A percentile compares a stretch with the other conserved stretches of the same genome.
Evolutionary conservation across 2,888 invertebrate species (phyloP).

Genomic region (Chaitophorus viminalis): DNA sequence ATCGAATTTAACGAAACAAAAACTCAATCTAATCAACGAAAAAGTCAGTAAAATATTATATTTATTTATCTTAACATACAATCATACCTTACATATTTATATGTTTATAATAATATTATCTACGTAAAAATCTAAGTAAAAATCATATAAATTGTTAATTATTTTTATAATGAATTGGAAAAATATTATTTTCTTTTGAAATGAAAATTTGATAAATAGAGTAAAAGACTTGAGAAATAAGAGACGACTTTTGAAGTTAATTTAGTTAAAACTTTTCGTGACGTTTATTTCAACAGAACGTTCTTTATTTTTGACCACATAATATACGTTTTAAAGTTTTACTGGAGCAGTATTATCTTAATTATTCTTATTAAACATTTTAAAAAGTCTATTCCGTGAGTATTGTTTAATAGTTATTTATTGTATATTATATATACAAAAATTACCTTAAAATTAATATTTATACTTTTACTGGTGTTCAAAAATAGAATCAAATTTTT

Average conservation of each 20-base stretch:
- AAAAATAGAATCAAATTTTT: too few relatives aligned
- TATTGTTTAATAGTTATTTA: too few relatives aligned
- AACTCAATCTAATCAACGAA: neutral
- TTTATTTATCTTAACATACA: neutral
- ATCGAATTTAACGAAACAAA: neutral
- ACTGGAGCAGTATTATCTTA: neutral
- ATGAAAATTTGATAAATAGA: neutral
- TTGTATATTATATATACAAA: too few relatives aligned
- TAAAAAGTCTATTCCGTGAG: neutral
- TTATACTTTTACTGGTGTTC: too few relatives aligned
- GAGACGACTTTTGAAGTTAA: neutral
- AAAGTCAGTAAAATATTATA: neutral
- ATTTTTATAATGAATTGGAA: too few relatives aligned
- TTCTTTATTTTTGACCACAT: neutral
- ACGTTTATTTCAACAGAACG: neutral
- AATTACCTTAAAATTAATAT: too few relatives aligned
- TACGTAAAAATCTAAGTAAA: too few relatives aligned
- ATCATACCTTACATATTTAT: too few relatives aligned
- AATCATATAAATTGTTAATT: too few relatives aligned
- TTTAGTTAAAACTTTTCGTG: neutral
- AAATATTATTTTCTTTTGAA: neutral
- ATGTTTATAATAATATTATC: too few relatives aligned
- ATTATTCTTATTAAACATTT: neutral
- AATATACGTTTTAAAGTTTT: neutral
- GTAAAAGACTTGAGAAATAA: neutral